These are phyloP conservation scores for Perodicticus potto DNA, from an alignment of 2,797 vertebrate species.

Conservation along the genomic window DNA sequence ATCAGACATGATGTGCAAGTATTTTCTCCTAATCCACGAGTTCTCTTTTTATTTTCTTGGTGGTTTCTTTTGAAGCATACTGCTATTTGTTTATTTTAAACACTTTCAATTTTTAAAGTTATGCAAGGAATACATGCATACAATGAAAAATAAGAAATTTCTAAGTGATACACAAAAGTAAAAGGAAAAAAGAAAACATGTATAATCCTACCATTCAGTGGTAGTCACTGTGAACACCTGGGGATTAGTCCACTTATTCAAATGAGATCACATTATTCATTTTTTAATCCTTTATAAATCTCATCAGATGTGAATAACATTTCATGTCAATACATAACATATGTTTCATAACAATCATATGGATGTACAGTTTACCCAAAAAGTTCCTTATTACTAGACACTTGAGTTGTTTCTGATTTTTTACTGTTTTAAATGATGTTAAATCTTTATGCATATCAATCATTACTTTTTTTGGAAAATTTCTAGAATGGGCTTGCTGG, in stretches of 20 bases:
- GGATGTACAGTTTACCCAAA: neutral
- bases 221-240: constrained; percentile 10
- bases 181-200: constrained; percentile 25
- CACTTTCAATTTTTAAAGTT: constrained; percentile 1
- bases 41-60: constrained; percentile 9
- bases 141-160: constrained; percentile 42
- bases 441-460: neutral
- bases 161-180: neutral
- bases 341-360: neutral
- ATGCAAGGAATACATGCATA: neutral
- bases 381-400: neutral
- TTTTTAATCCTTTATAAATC: constrained; percentile 17
- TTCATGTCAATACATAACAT: neutral
- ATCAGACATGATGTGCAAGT: neutral
- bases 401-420: constrained; percentile 41
- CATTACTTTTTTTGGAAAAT: constrained; percentile 31
- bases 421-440: constrained; percentile 41
- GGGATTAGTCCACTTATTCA: constrained; percentile 38
- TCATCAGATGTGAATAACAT: neutral
- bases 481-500: neutral
- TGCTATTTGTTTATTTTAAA: constrained; percentile 37
- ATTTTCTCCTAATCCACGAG: neutral
- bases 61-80: constrained; percentile 1
- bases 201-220: neutral
- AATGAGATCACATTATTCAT: neutral